Evolutionary conservation across 2,797 vertebrate genomes (phyloP), one percentile per base, ranked within the genome.

Genomic region (Amniataba percoides): DNA sequence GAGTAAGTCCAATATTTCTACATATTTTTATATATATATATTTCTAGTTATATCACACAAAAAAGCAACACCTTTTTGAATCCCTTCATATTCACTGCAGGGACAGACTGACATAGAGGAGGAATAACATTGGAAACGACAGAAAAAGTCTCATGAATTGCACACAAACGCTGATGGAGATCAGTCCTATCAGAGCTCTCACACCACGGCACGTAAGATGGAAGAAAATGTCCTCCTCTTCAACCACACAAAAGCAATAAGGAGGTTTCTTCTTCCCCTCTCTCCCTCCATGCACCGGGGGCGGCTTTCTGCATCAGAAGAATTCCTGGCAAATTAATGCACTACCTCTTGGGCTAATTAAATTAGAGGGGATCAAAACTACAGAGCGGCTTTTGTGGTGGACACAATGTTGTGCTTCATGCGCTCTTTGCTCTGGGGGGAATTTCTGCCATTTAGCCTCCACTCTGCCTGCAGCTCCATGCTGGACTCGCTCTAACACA

Each of bases 291-390:
- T 93, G 93, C 95, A 96, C 95, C 93, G 93, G 96, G 96, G 96
- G 96, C 96, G 93, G 96, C 97, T 97, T 97, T 97, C 95, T 95
- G 97, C 97, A 97, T 98, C 97, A 98, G 96, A 98, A 96, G 96
- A 97, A 97, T 97, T 97, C 97, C 97, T 97, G 96, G 97, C 96
- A 97, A 98, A 99, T 98, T 96, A 99, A 97, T 97, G 96, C 96
- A 94, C 96, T 98, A 98, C 97, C 97, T 99, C 97, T 98, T 96
- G 96, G 97, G 96, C 97, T 99, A 99, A 99, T 99, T 99, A 97
- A 99, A 99, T 98, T 98, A 99, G 96, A 97, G 96, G 95, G 96
- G 97, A 98, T 98, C 97, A 98, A 97, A 97, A 97, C 95, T 96
- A 98, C 97, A 97, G 97, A 98, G 96, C 95, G 88, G 96, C 97